A percentile compares a stretch with the other conserved stretches of the same genome.
These are phyloP conservation scores for Spodoptera frugiperda DNA, from an alignment of 1,140 invertebrate genomes.

Conservation along the genomic window DNA sequence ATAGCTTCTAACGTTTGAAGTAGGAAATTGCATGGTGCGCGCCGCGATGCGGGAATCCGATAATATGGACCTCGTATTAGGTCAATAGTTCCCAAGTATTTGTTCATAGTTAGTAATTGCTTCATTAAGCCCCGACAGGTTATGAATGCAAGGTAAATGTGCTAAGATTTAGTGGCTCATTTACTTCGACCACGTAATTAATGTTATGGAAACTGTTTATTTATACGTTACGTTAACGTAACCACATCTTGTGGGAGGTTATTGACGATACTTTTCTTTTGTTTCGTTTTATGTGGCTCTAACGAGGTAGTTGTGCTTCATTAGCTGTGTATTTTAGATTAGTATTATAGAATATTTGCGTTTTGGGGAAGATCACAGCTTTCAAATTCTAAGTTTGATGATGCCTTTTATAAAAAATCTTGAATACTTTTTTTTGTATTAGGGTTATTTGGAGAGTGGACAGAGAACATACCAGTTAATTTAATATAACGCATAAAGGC, in stretches of 20 bases:
- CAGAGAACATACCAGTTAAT: background rate
- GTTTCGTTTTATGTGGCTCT: background rate
- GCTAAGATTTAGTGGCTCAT: constrained; percentile 15
- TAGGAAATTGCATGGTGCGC: constrained; percentile 46
- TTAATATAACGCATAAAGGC: background rate
- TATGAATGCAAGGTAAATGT: constrained; percentile 32
- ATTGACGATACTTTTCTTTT: background rate
- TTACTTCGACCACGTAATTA: constrained; percentile 11
- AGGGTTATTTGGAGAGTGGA: no score
- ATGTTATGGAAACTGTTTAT: background rate
- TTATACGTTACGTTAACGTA: background rate
- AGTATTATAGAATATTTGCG: background rate
- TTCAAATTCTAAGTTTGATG: background rate
- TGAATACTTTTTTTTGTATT: no score
- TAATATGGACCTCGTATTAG: constrained; percentile 28
- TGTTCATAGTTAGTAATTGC: constrained; percentile 38
- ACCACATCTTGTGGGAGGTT: background rate
- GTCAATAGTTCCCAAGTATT: constrained; percentile 23
- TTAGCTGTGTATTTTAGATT: no score
- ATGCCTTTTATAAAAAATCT: no score
- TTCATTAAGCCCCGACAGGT: constrained; percentile 20
- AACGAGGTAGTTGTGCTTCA: no score
- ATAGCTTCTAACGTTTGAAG: constrained; percentile 44
- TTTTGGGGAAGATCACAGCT: background rate
- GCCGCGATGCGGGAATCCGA: constrained; percentile 36